phyloP scores from a whole-genome alignment of 1,140 invertebrate genomes.

The Drosophila prosaltans region DNA sequence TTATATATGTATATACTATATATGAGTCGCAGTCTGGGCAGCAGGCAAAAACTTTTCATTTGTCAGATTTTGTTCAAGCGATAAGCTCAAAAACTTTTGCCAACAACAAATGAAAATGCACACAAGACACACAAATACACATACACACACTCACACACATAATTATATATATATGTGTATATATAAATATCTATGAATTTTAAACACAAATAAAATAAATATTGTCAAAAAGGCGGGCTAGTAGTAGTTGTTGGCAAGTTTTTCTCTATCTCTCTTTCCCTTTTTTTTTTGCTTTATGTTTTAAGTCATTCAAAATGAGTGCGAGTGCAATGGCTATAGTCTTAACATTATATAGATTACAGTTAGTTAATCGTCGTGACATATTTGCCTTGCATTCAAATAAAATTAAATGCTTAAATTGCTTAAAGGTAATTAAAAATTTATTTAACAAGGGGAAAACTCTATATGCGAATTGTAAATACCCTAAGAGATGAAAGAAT shows the following conservation, averaged over 20 bases:
- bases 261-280: constrained; percentile 45
- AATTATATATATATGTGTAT: too few species aligned
- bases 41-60: constrained; percentile 64
- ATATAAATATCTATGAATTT: not conserved
- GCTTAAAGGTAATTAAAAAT: constrained; percentile 54
- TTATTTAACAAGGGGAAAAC: constrained; percentile 36
- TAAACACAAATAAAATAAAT: constrained; percentile 23
- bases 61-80: constrained; percentile 49
- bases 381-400: constrained; percentile 17
- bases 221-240: constrained; percentile 58
- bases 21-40: not conserved
- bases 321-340: constrained; percentile 59
- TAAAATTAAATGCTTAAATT: constrained; percentile 36
- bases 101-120: constrained; percentile 71
- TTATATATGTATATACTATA: constrained; percentile 1
- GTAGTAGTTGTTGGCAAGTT: constrained; percentile 28
- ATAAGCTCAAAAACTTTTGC: constrained; percentile 56
- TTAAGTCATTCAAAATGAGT: constrained; percentile 7
- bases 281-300: not conserved
- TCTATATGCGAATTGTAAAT: not conserved
- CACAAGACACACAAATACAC: constrained; percentile 43
- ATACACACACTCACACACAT: not conserved
- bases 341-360: constrained; percentile 6
- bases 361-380: constrained; percentile 30
- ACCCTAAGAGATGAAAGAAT: not conserved